A percentile compares a stretch with the other conserved stretches of the same genome.
Evolutionary conservation across 2,113 vertebrate genomes (phyloP).

Genomic region (Ranitomeya imitator): DNA sequence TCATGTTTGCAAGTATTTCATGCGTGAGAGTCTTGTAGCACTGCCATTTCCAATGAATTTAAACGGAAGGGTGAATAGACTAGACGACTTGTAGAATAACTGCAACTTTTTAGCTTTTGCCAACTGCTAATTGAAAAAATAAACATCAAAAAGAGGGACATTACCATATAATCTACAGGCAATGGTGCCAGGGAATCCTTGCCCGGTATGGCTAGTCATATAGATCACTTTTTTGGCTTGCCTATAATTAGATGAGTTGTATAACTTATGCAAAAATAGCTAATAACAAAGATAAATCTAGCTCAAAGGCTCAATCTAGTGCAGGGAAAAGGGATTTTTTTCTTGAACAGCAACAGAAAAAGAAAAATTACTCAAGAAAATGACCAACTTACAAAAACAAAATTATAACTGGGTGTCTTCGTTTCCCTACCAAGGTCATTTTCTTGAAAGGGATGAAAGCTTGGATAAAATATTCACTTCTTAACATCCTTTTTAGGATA

Average conservation of each 20-base stretch:
- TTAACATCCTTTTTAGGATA: too few relatives aligned
- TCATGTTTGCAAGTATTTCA: constrained; percentile 57
- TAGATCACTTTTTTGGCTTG: constrained; percentile 1
- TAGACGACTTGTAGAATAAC: constrained; percentile 32
- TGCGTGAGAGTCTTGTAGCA: constrained; percentile 38
- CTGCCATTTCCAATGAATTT: constrained; percentile 55
- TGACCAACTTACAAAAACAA: not conserved
- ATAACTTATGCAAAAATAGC: not conserved
- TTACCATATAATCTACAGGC: constrained; percentile 24
- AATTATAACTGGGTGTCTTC: not conserved
- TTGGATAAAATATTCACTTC: too few relatives aligned
- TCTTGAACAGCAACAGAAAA: not conserved
- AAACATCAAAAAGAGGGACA: constrained; percentile 45
- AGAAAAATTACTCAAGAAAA: not conserved
- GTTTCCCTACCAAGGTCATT: too few relatives aligned
- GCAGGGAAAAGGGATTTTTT: not conserved
- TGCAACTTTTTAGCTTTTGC: constrained; percentile 37
- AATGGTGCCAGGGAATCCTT: constrained; percentile 24
- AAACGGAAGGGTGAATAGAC: constrained; percentile 57
- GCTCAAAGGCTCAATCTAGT: not conserved
- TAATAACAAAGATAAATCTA: not conserved
- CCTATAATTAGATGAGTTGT: not conserved
- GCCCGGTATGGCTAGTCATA: constrained; percentile 10
- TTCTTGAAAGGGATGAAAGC: too few relatives aligned
- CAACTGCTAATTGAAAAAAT: constrained; percentile 56